phyloP scores from a whole-genome alignment of 1,140 invertebrate species.

The Heliconius hewitsoni region DNA sequence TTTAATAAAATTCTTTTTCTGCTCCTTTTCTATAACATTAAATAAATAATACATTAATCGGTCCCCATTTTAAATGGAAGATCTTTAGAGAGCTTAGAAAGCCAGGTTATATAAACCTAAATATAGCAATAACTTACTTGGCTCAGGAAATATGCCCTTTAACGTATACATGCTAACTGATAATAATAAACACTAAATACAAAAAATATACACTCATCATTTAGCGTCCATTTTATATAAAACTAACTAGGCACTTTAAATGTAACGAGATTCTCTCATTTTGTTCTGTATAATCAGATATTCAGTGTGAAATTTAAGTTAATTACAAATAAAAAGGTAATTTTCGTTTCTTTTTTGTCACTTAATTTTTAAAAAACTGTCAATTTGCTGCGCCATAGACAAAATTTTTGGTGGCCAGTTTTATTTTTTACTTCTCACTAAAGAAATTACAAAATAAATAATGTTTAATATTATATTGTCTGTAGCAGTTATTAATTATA shows the following conservation, averaged over 20 bases:
- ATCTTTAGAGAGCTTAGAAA: background rate
- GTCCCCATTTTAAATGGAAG: too few relatives aligned
- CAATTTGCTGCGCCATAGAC: conserved; percentile 56
- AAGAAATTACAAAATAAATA: background rate
- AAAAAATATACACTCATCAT: conserved; percentile 75
- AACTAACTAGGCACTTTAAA: conserved; percentile 54
- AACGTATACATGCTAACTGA: conserved; percentile 78
- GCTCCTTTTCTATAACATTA: conserved; percentile 76
- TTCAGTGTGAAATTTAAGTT: conserved; percentile 1
- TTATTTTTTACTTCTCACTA: conserved; percentile 42
- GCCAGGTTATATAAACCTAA: conserved; percentile 12
- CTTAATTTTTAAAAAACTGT: conserved; percentile 72
- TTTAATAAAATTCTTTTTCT: conserved; percentile 82
- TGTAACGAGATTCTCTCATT: conserved; percentile 58
- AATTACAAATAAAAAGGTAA: conserved; percentile 37
- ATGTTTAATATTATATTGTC: background rate
- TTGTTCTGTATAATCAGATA: conserved; percentile 49
- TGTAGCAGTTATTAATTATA: conserved; percentile 19
- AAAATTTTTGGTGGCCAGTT: conserved; percentile 63
- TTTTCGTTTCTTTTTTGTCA: conserved; percentile 76
- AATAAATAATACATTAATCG: conserved; percentile 1
- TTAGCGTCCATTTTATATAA: conserved; percentile 49
- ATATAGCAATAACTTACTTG: conserved; percentile 74
- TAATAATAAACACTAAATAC: conserved; percentile 54
- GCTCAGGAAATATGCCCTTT: conserved; percentile 82